phyloP scores from a whole-genome alignment of 2,888 invertebrate genomes.

The Malthinus seriepunctatus region DNA sequence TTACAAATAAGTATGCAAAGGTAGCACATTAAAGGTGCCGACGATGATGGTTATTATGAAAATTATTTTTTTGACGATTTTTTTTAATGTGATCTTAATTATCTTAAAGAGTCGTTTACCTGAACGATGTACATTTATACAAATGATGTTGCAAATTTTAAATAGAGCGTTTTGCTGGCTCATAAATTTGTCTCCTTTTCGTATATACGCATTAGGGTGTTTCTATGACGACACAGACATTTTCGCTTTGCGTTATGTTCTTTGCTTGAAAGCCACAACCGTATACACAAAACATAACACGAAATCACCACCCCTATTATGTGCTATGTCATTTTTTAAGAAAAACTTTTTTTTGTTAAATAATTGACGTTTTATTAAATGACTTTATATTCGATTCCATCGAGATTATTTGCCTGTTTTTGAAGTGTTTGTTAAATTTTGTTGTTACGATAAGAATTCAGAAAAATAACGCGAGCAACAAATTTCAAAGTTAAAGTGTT shows the following conservation, averaged over 20 bases:
- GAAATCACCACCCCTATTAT: constrained; percentile 3
- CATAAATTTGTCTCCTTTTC: constrained; percentile 44
- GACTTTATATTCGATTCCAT: too few relatives aligned
- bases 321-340: too few relatives aligned
- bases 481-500: too few relatives aligned
- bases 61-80: neutral
- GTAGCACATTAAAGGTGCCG: too few relatives aligned
- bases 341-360: too few relatives aligned
- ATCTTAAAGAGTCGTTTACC: constrained; percentile 20
- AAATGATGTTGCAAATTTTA: constrained; percentile 47
- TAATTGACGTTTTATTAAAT: too few relatives aligned
- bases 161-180: constrained; percentile 45
- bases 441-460: too few relatives aligned
- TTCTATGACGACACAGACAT: constrained; percentile 43
- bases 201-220: constrained; percentile 40
- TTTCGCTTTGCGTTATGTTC: constrained; percentile 17
- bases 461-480: too few relatives aligned
- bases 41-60: neutral
- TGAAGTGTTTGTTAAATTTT: too few relatives aligned
- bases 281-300: constrained; percentile 16
- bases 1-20: too few relatives aligned
- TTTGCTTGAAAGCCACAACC: constrained; percentile 22
- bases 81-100: constrained; percentile 5
- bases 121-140: constrained; percentile 29
- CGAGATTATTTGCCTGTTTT: too few relatives aligned